phyloP scores from a whole-genome alignment of 2,113 vertebrate species.

The Hippopotamus amphibius region DNA sequence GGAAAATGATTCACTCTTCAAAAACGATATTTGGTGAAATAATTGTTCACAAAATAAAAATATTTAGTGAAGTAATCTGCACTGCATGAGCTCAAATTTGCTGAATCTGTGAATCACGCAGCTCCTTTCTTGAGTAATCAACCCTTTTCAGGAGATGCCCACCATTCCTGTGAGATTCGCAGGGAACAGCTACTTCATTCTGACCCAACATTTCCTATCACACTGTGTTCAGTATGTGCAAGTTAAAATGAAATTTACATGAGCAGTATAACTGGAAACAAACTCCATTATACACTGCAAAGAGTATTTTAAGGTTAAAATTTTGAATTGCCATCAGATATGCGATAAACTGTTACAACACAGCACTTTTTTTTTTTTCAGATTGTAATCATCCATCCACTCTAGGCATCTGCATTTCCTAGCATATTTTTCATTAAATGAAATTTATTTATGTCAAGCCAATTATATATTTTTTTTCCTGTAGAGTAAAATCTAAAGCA shows the following conservation, averaged over 20 bases:
- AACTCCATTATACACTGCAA: neutral
- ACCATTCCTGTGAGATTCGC: neutral
- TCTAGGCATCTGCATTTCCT: neutral
- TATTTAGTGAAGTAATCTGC: neutral
- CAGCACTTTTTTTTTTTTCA: neutral
- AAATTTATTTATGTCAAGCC: conserved; percentile 40
- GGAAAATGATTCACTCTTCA: neutral
- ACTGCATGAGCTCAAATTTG: neutral
- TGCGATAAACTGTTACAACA: neutral
- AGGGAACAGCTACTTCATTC: neutral
- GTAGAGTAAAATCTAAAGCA: neutral
- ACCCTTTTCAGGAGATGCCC: neutral
- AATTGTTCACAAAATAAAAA: neutral
- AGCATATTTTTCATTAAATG: neutral
- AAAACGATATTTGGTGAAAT: neutral
- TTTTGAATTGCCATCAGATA: neutral
- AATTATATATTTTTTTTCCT: neutral
- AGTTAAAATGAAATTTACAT: conserved; percentile 67
- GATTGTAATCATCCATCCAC: neutral
- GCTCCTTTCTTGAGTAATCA: neutral
- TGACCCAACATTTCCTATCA: neutral
- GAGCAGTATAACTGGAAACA: neutral
- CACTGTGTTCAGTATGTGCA: conserved; percentile 41
- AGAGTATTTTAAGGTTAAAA: neutral
- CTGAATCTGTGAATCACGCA: neutral